Evolutionary conservation across 2,888 invertebrate genomes (phyloP), one percentile per base, ranked within the genome.

Genomic region (Cybosia mesomella): DNA sequence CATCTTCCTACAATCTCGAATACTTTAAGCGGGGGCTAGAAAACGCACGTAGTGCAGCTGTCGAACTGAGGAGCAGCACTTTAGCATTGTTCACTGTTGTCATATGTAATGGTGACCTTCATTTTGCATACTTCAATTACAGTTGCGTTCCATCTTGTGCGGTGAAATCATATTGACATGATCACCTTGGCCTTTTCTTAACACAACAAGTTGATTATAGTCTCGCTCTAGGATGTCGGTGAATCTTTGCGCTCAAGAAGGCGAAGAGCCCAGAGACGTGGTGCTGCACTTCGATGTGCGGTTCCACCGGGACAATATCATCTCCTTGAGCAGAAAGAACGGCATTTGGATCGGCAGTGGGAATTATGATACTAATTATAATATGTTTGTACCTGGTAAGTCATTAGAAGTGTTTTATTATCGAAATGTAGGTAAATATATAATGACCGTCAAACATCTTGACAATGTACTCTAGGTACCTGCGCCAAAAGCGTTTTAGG

Each of bases 281-380:
- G 94, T 95, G 0, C 88, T 95, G 0, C 94, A 95, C 60, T 95
- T 94, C 71, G 94, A 95, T 78, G 94, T 95, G 36, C 85, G 94
- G 0, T 94, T 95, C 81, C 94, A 93, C 58, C 84, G 94, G 0
- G 94, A 95, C 82, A 94, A 95, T 81, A 95, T 95, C 72, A 94
- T 95, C 68, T 93, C 94, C 0, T 80, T 94, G 11, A 94, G 94
- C 0, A 81, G 94, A 54, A 92, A 93, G 74, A 94, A 94, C 71
- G 94, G 94, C 59, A 87, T 94, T 10, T 95, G 94, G 94, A 94
- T 94, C 68, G 94, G 94, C 64, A 95, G 94, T 71, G 94, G 94
- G 21, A 94, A 94, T 71, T 91, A 94, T 21, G 94, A 95, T 28
- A 94, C 94, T 9, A 94, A 95, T 72, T 95, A 94, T 73, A 94